Evolutionary conservation across 30 jellyfish, hydroid and myxozoan genomes (phyloP), one percentile per base, ranked within the genome.

Genomic region (Turritopsis dohrnii): DNA sequence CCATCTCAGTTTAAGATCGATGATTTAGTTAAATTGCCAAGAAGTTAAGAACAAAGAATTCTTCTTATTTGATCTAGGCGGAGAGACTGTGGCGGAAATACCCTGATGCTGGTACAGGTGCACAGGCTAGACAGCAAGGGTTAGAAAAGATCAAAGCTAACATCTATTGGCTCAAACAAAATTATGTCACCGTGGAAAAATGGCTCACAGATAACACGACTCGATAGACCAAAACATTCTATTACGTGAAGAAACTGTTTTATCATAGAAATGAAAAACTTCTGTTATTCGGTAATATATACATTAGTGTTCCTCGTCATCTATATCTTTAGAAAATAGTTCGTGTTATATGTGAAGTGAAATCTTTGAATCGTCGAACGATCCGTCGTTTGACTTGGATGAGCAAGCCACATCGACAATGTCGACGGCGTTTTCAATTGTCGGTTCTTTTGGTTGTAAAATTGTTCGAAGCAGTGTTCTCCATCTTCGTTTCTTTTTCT

Each of bases 61-160:
- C 60, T 41, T 5, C 60, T 3, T 41, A 41, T 41, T 41, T 18
- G 16, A 74, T 75, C 1, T 84, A 92, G 98, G 95, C 85, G 3
- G 74, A 85, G 21, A 96, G 81, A 65, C 81, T 92, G 72, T 92
- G 98, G 98, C 86, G 87, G 85, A 80, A 71, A 25, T 74, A 92
- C 30, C 95, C 98, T 8, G 66, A 92, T 73, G 98, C 96, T 8
- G 96, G 96, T 7, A 91, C 93, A 3, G 98, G 98, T 8, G 93
- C 91, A 23, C 80, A 89, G 30, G 98, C 98, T 13, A 95, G 98
- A 0, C 76, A 71, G 16, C 98, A 92, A 81, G 96, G 96, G 22
- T 71, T 80, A 71, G 98, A 92, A 31, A 86, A 89, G 4, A 88
- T 92, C 29, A 95, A 92, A 80, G 90, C 95, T 24, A 87, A 92